Conservation (phyloP, 1,140 invertebrate genomes). For the Macrobrachium rosenbergii region DNA sequence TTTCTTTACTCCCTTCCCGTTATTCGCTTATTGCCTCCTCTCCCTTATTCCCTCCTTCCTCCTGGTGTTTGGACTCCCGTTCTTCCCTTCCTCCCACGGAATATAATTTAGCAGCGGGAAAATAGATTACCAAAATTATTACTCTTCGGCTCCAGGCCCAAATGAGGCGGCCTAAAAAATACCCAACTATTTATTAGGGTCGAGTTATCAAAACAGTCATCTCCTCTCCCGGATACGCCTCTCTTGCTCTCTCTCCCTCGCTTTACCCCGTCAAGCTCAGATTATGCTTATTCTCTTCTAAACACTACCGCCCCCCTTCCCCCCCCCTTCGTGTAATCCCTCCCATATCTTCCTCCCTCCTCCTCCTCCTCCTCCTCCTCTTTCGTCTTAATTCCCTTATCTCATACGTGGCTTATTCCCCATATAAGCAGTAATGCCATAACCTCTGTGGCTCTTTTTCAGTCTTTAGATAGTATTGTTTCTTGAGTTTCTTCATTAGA, state of each 20-base stretch:
- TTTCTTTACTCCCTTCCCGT: not conserved
- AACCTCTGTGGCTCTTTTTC: not conserved
- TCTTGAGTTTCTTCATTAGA: not conserved
- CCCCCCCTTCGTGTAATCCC: not conserved
- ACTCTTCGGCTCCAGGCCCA: slow-evolving; percentile 35
- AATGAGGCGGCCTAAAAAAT: slow-evolving; percentile 43
- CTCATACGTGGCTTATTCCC: not conserved
- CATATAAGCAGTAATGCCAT: too few species aligned
- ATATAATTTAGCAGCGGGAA: slow-evolving; percentile 39
- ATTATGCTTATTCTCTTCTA: not conserved
- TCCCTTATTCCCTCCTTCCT: not conserved
- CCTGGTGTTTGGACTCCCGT: not conserved
- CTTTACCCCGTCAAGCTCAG: not conserved
- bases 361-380: not conserved
- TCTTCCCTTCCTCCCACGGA: slow-evolving; percentile 1
- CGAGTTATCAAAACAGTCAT: slow-evolving; percentile 40
- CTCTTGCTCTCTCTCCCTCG: not conserved
- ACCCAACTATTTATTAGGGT: slow-evolving; percentile 35
- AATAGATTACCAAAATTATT: slow-evolving; percentile 37
- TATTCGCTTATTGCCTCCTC: not conserved
- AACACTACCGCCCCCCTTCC: not conserved
- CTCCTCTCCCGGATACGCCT: slow-evolving; percentile 2
- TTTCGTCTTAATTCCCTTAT: not conserved
- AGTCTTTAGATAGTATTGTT: not conserved
- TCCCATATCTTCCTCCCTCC: not conserved